These are phyloP conservation scores for Engraulis encrasicolus DNA, from an alignment of 2,113 vertebrate genomes.

Conservation along the genomic window DNA sequence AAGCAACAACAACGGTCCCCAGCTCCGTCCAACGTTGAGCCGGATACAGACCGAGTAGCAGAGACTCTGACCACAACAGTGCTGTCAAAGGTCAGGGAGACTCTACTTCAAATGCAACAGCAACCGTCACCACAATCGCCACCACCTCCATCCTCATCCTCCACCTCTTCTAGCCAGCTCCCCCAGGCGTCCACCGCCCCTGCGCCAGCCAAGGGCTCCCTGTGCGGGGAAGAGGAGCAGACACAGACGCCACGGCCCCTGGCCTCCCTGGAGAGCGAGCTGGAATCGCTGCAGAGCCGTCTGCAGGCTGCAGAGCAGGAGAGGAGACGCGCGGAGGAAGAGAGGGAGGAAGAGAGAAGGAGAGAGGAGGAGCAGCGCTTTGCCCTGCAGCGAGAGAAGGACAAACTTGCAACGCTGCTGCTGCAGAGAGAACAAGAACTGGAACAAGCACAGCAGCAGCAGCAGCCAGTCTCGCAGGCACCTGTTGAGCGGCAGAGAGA, in stretches of 20 bases:
- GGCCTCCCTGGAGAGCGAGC: conserved; percentile 60
- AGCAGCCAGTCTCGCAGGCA: too few species aligned
- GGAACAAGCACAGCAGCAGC: too few species aligned
- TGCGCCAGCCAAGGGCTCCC: not conserved
- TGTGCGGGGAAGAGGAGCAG: conserved; percentile 59
- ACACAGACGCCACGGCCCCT: conserved; percentile 62
- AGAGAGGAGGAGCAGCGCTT: conserved; percentile 24
- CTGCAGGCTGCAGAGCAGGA: conserved; percentile 53
- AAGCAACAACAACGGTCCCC: too few species aligned
- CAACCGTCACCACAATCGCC: not conserved
- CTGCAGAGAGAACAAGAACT: conserved; percentile 40
- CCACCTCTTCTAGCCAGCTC: too few species aligned
- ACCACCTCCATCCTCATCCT: too few species aligned
- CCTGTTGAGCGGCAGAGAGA: too few species aligned
- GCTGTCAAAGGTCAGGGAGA: not conserved
- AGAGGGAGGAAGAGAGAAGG: conserved; percentile 61
- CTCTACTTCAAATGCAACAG: not conserved
- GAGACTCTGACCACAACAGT: too few species aligned
- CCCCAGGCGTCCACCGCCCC: not conserved
- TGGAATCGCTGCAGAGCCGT: conserved; percentile 60
- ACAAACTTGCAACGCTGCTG: conserved; percentile 49
- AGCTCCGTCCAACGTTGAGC: too few species aligned
- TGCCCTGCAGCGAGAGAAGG: conserved; percentile 58
- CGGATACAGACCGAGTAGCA: too few species aligned
- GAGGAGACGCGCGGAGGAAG: conserved; percentile 54